These are phyloP conservation scores for Parotia lawesii DNA, from an alignment of 2,113 vertebrate genomes.

Conservation along the genomic window DNA sequence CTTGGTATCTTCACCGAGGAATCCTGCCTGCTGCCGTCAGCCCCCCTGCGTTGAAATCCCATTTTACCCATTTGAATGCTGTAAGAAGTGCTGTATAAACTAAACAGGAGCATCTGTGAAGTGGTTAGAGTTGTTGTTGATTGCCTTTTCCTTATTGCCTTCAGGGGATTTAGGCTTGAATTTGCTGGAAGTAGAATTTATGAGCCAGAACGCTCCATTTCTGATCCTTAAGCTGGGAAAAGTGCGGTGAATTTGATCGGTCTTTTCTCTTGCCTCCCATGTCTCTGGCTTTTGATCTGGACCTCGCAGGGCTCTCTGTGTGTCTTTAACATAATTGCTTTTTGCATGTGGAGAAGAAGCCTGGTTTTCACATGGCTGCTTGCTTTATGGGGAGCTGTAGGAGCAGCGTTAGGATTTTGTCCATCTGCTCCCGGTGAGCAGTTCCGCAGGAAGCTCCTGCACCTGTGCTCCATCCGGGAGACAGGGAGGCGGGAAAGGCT, in stretches of 20 bases:
- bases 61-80: slow-evolving; percentile 50
- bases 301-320: not conserved
- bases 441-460: not conserved
- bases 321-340: not conserved
- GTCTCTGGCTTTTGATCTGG: slow-evolving; percentile 3
- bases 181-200: slow-evolving; percentile 52
- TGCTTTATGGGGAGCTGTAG: not conserved
- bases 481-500: not conserved
- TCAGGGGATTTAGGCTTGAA: slow-evolving; percentile 48
- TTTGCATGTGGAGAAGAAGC: not conserved
- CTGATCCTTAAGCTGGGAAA: slow-evolving; percentile 34
- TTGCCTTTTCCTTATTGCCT: slow-evolving; percentile 45
- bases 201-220: slow-evolving; percentile 61
- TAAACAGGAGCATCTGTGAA: slow-evolving; percentile 65
- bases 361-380: not conserved
- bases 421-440: not conserved
- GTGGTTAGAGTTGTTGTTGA: slow-evolving; percentile 56
- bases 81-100: slow-evolving; percentile 40
- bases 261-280: not conserved
- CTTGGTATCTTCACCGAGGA: slow-evolving; percentile 37
- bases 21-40: slow-evolving; percentile 65
- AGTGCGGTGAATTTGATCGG: not conserved
- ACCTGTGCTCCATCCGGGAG: not conserved
- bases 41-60: slow-evolving; percentile 65
- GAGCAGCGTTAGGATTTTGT: not conserved